A percentile compares a stretch with the other conserved stretches of the same genome.
Evolutionary conservation across 2,888 invertebrate species (phyloP).

Genomic region (Platerodrilus igneus): DNA sequence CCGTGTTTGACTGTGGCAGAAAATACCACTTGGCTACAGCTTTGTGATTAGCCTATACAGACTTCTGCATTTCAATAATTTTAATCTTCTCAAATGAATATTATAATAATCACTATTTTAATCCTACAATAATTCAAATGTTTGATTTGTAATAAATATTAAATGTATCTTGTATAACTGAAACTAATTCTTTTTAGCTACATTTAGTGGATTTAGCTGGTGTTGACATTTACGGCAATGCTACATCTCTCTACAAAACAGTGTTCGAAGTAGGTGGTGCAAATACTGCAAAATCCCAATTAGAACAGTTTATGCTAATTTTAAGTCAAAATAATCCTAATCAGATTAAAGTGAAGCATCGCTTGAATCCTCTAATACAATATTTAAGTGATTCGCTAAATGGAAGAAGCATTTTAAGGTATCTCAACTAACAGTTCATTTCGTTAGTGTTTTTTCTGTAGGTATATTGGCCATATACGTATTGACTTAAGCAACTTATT

Average conservation of each 20-base stretch:
- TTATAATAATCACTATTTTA: no score
- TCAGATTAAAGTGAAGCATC: conserved; percentile 32
- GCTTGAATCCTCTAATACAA: conserved; percentile 42
- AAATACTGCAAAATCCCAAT: conserved; percentile 44
- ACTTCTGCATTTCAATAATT: no score
- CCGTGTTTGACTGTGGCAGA: no score
- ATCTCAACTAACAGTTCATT: conserved; percentile 5
- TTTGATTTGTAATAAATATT: no score
- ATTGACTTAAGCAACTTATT: conserved; percentile 38
- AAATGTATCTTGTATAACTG: conserved; percentile 1
- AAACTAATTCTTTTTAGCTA: conserved; percentile 37
- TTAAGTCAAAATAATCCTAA: conserved; percentile 30
- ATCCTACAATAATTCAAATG: no score
- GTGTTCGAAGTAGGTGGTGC: conserved; percentile 41
- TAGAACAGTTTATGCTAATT: conserved; percentile 43
- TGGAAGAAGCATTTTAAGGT: conserved; percentile 42
- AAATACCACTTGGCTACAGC: no score
- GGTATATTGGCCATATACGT: conserved; percentile 47
- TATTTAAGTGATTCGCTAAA: conserved; percentile 43
- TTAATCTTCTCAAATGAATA: no score
- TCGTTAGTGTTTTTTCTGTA: conserved; percentile 23
- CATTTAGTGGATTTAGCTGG: conserved; percentile 49
- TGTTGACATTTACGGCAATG: conserved; percentile 40
- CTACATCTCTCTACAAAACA: conserved; percentile 37
- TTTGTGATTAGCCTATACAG: no score